Percentiles rank a stretch among this genome's conserved stretches.
Conservation (phyloP, 2,113 vertebrate species). For the Excalfactoria chinensis region DNA sequence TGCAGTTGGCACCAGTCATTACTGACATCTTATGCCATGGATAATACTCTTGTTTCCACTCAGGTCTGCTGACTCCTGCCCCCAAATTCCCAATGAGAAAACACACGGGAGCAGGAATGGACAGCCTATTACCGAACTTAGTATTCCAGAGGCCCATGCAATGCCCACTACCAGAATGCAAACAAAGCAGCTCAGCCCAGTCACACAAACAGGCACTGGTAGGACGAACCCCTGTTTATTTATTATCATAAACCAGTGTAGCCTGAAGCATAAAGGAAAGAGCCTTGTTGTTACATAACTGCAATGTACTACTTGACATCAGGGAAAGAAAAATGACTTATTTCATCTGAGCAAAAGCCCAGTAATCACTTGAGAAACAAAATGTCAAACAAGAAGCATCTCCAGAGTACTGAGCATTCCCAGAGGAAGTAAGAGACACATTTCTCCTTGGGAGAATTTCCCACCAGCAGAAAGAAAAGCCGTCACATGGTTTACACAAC, state of each 20-base stretch:
- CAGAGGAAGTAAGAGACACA: constrained; percentile 72
- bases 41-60: background rate
- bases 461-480: constrained; percentile 56
- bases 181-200: background rate
- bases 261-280: background rate
- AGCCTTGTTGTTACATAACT: background rate
- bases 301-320: background rate
- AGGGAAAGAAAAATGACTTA: constrained; percentile 10
- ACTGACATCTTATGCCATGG: background rate
- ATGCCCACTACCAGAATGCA: background rate
- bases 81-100: background rate
- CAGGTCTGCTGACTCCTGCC: background rate
- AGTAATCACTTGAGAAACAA: constrained; percentile 60
- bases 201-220: background rate
- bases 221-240: background rate
- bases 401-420: constrained; percentile 70
- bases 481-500: background rate
- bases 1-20: background rate
- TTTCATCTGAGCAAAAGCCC: constrained; percentile 20
- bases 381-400: constrained; percentile 64
- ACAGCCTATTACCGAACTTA: background rate
- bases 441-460: constrained; percentile 73
- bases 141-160: background rate
- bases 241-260: background rate
- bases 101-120: background rate